phyloP scores from a whole-genome alignment of 2,888 invertebrate genomes.

The Athalia cordata region DNA sequence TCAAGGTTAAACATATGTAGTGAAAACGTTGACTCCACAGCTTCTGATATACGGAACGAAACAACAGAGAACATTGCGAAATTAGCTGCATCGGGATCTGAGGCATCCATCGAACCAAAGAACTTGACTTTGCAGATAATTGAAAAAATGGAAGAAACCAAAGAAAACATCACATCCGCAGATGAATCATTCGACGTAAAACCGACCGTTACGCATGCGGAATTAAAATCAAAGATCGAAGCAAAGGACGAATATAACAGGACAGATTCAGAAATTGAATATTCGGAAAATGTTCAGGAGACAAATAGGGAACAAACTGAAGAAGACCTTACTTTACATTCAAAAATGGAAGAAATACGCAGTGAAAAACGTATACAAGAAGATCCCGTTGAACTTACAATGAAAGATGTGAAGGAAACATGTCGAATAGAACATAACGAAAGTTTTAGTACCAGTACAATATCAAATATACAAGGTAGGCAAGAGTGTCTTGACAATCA shows the following conservation, averaged over 20 bases:
- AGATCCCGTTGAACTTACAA: neutral
- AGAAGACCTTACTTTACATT: neutral
- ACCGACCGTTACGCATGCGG: neutral
- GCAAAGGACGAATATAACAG: neutral
- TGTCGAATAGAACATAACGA: neutral
- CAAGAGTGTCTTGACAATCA: slow-evolving; percentile 5
- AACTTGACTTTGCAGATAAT: slow-evolving; percentile 48
- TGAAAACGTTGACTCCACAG: slow-evolving; percentile 16
- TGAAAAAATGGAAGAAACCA: slow-evolving; percentile 36
- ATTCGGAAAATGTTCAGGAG: neutral
- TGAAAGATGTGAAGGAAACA: neutral
- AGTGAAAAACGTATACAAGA: neutral
- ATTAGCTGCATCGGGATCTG: slow-evolving; percentile 34
- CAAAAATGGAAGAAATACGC: neutral
- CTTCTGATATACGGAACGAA: neutral
- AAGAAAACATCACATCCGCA: neutral
- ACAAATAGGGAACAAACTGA: neutral
- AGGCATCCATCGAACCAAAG: slow-evolving; percentile 30
- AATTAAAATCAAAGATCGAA: slow-evolving; percentile 2
- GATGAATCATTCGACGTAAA: slow-evolving; percentile 29
- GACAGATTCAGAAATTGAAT: neutral
- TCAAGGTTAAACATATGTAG: neutral
- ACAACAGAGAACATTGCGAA: neutral
- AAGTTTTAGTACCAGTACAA: slow-evolving; percentile 16
- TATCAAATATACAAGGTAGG: neutral